Evolutionary conservation across 2,888 invertebrate genomes (phyloP).

Genomic region (Lithosia quadra): DNA sequence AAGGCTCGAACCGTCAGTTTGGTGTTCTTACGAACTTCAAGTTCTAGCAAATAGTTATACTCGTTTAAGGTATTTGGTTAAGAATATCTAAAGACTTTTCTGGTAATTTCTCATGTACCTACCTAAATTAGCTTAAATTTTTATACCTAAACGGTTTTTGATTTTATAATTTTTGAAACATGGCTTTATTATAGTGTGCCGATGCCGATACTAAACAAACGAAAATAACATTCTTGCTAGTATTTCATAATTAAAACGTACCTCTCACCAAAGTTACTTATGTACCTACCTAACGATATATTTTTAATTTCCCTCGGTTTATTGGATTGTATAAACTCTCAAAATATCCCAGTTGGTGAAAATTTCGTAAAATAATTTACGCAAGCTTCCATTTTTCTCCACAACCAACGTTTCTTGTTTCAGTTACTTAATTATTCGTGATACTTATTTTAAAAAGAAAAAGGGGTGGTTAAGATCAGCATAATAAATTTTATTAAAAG

Average conservation of each 20-base stretch:
- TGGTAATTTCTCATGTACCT: no score
- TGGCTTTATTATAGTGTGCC: conserved; percentile 9
- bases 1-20: no score
- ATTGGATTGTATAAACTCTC: conserved; percentile 43
- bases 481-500: conserved; percentile 28
- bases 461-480: conserved; percentile 24
- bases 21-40: no score
- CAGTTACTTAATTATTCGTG: conserved; percentile 34
- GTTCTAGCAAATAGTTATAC: neutral
- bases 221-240: conserved; percentile 26
- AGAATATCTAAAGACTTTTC: no score
- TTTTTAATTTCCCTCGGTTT: conserved; percentile 45
- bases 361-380: conserved; percentile 35
- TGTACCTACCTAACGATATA: conserved; percentile 35
- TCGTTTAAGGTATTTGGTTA: no score
- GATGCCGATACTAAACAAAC: conserved; percentile 23
- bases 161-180: neutral
- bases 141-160: no score
- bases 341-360: conserved; percentile 40
- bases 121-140: no score
- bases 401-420: conserved; percentile 24
- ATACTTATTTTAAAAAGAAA: conserved; percentile 29
- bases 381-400: conserved; percentile 21
- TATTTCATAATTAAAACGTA: conserved; percentile 40
- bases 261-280: conserved; percentile 39